These are phyloP conservation scores for Tympanoctomys barrerae DNA, from an alignment of 2,797 vertebrate species.

Conservation along the genomic window DNA sequence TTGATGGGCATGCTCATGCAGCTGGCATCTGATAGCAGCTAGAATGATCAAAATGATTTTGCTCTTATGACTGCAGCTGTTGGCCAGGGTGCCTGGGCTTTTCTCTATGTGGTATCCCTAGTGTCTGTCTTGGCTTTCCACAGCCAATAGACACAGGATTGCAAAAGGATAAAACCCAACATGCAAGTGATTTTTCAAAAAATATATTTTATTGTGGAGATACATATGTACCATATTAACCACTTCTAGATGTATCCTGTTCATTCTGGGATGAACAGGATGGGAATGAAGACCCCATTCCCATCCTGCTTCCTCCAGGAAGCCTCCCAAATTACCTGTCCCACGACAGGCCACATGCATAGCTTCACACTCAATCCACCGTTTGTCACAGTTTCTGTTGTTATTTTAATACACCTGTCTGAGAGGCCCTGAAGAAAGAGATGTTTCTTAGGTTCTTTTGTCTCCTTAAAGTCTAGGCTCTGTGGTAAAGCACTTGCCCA, in stretches of 20 bases:
- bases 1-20: not conserved
- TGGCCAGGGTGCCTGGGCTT: not conserved
- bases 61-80: not conserved
- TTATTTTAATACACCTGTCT: slow-evolving; percentile 20
- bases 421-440: not conserved
- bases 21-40: not conserved
- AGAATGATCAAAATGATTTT: not conserved
- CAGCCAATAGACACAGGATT: not conserved
- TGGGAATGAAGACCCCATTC: not conserved
- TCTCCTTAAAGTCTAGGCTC: not conserved
- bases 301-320: slow-evolving; percentile 31
- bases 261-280: not conserved
- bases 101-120: not conserved
- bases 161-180: not conserved
- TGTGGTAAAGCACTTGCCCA: not conserved
- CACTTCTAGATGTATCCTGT: not conserved
- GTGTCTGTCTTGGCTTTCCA: not conserved
- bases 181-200: not conserved
- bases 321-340: not conserved
- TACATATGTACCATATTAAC: not conserved
- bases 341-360: not conserved
- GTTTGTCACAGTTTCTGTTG: slow-evolving; percentile 1
- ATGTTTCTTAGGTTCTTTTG: not conserved
- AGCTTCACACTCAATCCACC: not conserved
- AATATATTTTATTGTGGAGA: not conserved